phyloP scores from a whole-genome alignment of 2,797 vertebrate genomes.

The Prionace glauca region DNA sequence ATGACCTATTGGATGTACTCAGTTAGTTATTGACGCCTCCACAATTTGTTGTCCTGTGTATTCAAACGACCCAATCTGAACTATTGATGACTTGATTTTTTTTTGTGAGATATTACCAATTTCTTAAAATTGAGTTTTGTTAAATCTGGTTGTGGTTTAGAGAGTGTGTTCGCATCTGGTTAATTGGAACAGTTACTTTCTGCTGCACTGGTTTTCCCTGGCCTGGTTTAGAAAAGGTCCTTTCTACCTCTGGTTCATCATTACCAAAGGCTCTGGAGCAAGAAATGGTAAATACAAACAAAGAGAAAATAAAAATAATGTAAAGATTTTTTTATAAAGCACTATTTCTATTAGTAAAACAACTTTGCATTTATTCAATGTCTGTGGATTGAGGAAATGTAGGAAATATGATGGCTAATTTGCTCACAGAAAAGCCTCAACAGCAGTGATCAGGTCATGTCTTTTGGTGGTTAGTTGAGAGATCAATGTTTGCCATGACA shows the following conservation, averaged over 20 bases:
- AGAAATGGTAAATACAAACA: background rate
- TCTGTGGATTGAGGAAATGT: background rate
- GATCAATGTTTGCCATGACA: background rate
- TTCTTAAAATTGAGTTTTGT: background rate
- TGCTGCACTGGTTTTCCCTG: background rate
- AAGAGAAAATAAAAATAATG: background rate
- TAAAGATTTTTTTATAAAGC: background rate
- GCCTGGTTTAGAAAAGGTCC: background rate
- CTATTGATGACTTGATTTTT: background rate
- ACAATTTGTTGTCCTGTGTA: too few species aligned
- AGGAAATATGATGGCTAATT: background rate
- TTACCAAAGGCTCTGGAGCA: background rate
- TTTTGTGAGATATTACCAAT: background rate
- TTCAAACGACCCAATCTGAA: background rate
- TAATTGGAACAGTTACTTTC: background rate
- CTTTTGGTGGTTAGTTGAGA: background rate
- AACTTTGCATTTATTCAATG: background rate
- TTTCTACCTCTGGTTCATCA: background rate
- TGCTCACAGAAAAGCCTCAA: too few species aligned
- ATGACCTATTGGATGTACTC: background rate
- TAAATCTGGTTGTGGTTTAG: background rate
- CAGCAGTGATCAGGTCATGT: background rate
- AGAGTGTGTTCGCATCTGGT: background rate
- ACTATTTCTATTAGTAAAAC: background rate
- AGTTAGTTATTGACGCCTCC: background rate